Conservation (phyloP, 64 coral and sea anemone genomes). For the Montipora efflorescens region DNA sequence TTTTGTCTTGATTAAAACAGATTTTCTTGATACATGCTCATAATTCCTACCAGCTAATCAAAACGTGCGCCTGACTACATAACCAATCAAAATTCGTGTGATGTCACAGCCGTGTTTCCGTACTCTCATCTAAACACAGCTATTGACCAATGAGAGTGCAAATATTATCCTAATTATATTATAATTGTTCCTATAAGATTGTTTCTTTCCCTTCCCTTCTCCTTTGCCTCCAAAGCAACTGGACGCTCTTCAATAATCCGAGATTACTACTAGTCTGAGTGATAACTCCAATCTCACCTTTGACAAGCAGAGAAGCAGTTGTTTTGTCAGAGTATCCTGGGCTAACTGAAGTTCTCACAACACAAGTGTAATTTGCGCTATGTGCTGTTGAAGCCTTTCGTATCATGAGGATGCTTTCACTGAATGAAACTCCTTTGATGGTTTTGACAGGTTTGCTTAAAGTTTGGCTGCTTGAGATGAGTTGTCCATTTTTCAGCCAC, state of each 20-base stretch:
- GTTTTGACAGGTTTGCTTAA: conserved; percentile 3
- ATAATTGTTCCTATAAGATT: too few relatives aligned
- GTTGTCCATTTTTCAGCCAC: conserved; percentile 71
- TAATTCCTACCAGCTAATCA: too few relatives aligned
- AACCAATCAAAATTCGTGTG: too few relatives aligned
- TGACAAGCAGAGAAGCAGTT: conserved; percentile 57
- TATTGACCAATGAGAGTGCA: too few relatives aligned
- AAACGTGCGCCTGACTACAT: too few relatives aligned
- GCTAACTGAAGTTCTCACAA: conserved; percentile 30
- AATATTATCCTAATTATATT: too few relatives aligned
- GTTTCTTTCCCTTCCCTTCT: too few relatives aligned
- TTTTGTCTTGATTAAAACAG: too few relatives aligned
- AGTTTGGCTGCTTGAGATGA: conserved; percentile 11
- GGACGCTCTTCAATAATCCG: neutral
- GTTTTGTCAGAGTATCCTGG: conserved; percentile 36
- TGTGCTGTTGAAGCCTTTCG: conserved; percentile 46
- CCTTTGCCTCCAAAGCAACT: too few relatives aligned
- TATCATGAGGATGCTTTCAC: conserved; percentile 62
- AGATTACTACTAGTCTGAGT: neutral
- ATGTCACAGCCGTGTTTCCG: too few relatives aligned
- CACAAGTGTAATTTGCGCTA: conserved; percentile 76
- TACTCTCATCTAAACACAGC: too few relatives aligned
- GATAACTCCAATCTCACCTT: conserved; percentile 43
- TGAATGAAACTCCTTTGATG: conserved; percentile 30
- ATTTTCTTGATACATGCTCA: too few relatives aligned